Percentiles rank a stretch among this genome's conserved stretches.
Conservation (phyloP, 2,797 vertebrate genomes). For the Halcyon leucocephala region DNA sequence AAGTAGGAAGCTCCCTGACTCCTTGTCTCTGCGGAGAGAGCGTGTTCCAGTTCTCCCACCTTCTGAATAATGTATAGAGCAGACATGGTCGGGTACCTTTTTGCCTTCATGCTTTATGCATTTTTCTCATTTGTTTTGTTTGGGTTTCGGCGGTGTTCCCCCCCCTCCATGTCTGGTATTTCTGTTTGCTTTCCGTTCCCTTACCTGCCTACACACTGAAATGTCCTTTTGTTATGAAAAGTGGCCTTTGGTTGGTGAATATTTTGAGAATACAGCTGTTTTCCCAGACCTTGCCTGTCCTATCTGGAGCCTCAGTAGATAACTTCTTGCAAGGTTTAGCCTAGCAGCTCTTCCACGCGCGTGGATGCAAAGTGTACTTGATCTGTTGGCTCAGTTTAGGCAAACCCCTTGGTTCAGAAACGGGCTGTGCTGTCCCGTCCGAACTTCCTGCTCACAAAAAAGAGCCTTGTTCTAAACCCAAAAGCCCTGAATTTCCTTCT, state of each 20-base stretch:
- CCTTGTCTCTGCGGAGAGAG: neutral
- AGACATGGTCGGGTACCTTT: neutral
- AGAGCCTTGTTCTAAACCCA: neutral
- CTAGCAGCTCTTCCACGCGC: neutral
- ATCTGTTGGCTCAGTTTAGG: neutral
- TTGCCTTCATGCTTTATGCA: fast-evolving
- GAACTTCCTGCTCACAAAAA: neutral
- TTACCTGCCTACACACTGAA: neutral
- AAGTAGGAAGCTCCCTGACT: neutral
- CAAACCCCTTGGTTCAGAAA: neutral
- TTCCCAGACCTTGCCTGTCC: neutral
- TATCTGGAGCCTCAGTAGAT: neutral
- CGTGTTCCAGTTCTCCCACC: neutral
- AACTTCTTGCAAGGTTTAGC: neutral
- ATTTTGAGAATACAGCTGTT: neutral
- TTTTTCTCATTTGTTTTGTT: neutral
- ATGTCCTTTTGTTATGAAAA: neutral
- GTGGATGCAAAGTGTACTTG: neutral
- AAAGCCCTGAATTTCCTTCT: neutral
- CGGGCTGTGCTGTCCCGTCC: too few species aligned
- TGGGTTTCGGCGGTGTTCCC: neutral
- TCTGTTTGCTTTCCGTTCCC: neutral
- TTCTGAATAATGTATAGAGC: neutral
- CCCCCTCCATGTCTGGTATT: fast-evolving
- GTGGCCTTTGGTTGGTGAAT: neutral